Evolutionary conservation across 1,140 invertebrate species (phyloP).

Genomic region (Pseudachorutes palmiensis): DNA sequence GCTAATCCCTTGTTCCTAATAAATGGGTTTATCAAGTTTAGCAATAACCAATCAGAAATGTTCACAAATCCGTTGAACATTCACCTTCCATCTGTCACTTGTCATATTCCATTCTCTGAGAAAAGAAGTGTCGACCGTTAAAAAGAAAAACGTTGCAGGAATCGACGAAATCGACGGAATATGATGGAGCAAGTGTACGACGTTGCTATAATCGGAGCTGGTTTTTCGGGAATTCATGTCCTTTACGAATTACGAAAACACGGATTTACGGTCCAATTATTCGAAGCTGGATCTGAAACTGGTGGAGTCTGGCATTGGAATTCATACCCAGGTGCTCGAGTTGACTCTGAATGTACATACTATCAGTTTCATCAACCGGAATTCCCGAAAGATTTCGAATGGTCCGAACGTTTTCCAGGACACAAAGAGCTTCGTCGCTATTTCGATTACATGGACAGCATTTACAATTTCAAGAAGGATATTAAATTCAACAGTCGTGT

Average conservation of each 20-base stretch:
- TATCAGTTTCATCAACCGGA: background rate
- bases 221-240: no score
- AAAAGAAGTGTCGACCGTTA: no score
- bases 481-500: background rate
- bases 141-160: no score
- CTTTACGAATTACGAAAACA: background rate
- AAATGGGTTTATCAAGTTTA: no score
- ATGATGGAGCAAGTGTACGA: no score
- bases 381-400: background rate
- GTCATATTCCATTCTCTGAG: no score
- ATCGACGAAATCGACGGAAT: no score
- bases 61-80: no score
- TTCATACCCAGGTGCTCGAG: conserved; percentile 1
- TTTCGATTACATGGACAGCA: background rate
- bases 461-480: background rate
- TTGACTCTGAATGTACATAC: background rate
- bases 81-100: no score
- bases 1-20: no score
- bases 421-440: background rate
- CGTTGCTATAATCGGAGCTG: no score
- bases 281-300: background rate
- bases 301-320: conserved; percentile 11
- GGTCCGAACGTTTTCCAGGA: conserved; percentile 5
- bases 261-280: background rate
- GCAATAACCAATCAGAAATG: no score